Conservation (phyloP, 2,888 invertebrate genomes). For the Colletes collaris region DNA sequence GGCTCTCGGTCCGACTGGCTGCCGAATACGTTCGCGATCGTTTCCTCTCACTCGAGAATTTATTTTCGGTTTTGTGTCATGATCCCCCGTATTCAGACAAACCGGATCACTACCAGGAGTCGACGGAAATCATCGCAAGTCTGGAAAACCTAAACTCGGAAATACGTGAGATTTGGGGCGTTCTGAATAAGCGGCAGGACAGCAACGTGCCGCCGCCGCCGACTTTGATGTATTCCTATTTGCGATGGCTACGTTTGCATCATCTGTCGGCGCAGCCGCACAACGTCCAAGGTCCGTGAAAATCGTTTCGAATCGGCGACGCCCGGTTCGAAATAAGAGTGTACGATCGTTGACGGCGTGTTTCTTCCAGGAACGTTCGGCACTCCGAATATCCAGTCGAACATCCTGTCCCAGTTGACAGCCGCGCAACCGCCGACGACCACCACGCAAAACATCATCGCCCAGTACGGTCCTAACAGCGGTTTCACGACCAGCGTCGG, state of each 20-base stretch:
- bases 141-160: conserved; percentile 89
- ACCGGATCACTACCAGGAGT: conserved; percentile 86
- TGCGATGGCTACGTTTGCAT: conserved; percentile 84
- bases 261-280: conserved; percentile 75
- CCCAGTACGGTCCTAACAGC: conserved; percentile 81
- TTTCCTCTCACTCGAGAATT: conserved; percentile 26
- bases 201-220: conserved; percentile 84
- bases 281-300: conserved; percentile 73
- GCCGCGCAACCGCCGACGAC: conserved; percentile 76
- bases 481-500: conserved; percentile 82
- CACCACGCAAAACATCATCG: conserved; percentile 81
- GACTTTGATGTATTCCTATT: conserved; percentile 85
- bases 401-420: conserved; percentile 79
- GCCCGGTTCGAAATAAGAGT: no score
- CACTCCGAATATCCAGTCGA: conserved; percentile 80
- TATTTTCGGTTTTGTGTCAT: conserved; percentile 49
- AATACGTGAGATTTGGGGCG: conserved; percentile 89
- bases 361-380: conserved; percentile 74
- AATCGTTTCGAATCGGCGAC: background rate
- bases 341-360: background rate
- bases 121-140: conserved; percentile 88
- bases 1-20: background rate
- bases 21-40: background rate
- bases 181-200: conserved; percentile 86
- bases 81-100: conserved; percentile 73